Conservation (phyloP, 2,797 vertebrate species). For the Ctenochaetus hawaiiensis region DNA sequence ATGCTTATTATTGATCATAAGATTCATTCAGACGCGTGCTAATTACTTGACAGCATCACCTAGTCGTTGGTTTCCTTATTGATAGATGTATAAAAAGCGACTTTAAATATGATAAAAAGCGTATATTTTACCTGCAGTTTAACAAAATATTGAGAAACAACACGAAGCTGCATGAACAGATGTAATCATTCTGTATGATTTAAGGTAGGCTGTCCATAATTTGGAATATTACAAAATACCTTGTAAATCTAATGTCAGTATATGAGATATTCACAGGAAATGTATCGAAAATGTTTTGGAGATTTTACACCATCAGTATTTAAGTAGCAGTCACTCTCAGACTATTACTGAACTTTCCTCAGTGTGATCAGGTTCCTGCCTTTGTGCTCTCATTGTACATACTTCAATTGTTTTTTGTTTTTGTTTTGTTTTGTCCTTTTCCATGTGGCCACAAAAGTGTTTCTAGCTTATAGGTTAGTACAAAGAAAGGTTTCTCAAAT, state of each 20-base stretch:
- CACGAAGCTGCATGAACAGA: not conserved
- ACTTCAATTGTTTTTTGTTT: no score
- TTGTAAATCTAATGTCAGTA: not conserved
- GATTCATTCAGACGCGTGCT: no score
- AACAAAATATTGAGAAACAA: not conserved
- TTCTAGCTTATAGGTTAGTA: no score
- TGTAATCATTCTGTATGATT: not conserved
- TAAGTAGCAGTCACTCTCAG: not conserved
- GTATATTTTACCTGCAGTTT: not conserved
- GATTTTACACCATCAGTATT: not conserved
- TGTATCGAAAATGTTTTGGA: not conserved
- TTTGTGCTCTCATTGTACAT: not conserved
- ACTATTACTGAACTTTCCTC: not conserved
- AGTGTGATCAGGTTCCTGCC: not conserved
- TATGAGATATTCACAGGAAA: not conserved
- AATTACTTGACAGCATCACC: not conserved
- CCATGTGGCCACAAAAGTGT: not conserved
- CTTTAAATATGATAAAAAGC: not conserved
- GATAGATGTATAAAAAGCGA: not conserved
- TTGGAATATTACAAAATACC: not conserved
- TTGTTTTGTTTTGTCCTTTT: constrained; percentile 6
- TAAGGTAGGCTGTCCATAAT: not conserved
- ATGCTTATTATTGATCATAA: not conserved
- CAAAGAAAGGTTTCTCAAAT: no score
- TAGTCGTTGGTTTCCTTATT: not conserved